These are phyloP conservation scores for Centropus bengalensis DNA, from an alignment of 2,113 vertebrate species.

Conservation along the genomic window DNA sequence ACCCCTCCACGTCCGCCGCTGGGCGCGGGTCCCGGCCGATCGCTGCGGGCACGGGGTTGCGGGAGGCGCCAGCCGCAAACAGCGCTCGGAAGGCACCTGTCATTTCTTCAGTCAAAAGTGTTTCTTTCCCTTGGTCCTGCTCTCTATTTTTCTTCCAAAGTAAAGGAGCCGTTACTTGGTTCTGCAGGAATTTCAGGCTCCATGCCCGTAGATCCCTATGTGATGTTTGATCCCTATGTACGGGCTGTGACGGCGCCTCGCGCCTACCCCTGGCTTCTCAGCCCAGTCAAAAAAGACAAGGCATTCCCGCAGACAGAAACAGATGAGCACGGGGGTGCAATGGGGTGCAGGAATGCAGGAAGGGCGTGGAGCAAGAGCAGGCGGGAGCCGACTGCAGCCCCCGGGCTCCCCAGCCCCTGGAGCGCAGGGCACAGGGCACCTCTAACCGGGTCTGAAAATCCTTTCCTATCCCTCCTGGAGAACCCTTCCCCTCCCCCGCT, in stretches of 20 bases:
- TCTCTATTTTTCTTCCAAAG: not conserved
- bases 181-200: not conserved
- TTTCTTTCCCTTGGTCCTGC: not conserved
- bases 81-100: not conserved
- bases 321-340: not conserved
- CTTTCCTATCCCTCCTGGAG: not conserved
- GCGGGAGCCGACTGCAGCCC: not conserved
- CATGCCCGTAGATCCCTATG: not conserved
- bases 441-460: not conserved
- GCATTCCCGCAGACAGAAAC: fast-evolving
- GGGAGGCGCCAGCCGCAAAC: not conserved
- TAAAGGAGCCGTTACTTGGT: not conserved
- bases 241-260: not conserved
- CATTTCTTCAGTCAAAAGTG: not conserved
- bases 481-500: not conserved
- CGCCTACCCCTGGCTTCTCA: not conserved
- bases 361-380: not conserved
- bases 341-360: not conserved
- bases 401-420: no score
- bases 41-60: not conserved
- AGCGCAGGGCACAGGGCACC: not conserved
- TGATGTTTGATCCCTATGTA: no score
- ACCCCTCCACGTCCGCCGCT: no score
- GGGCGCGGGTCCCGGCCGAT: not conserved
- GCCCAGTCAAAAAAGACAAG: not conserved